phyloP scores from a whole-genome alignment of 2,797 vertebrate species.

The Fundulus diaphanus region DNA sequence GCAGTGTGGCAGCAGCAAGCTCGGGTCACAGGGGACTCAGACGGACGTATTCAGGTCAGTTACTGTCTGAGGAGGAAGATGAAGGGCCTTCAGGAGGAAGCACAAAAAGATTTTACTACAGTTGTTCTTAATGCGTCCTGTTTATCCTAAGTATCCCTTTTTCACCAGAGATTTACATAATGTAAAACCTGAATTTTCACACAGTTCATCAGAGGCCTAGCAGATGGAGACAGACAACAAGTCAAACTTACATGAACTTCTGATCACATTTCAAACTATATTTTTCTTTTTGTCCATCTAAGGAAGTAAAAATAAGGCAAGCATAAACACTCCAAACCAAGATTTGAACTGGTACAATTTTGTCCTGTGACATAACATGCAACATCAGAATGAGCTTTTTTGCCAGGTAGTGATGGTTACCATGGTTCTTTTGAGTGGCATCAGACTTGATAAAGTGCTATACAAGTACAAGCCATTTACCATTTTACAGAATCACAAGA shows the following conservation, averaged over 20 bases:
- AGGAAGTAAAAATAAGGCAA: background rate
- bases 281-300: background rate
- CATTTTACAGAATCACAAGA: too few relatives aligned
- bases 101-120: constrained; percentile 1
- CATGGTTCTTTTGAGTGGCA: too few relatives aligned
- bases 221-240: background rate
- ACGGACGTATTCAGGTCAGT: constrained; percentile 52
- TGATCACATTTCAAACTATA: background rate
- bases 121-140: background rate
- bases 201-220: background rate
- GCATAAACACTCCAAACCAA: background rate
- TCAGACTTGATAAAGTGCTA: too few relatives aligned
- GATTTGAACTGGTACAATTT: background rate
- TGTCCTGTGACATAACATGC: background rate
- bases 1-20: constrained; percentile 18
- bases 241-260: background rate
- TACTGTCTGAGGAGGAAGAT: constrained; percentile 25
- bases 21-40: constrained; percentile 16
- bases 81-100: constrained; percentile 9
- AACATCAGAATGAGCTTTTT: background rate
- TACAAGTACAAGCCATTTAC: too few relatives aligned
- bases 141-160: background rate
- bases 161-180: background rate
- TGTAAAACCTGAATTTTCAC: background rate
- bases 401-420: too few relatives aligned